phyloP scores from a whole-genome alignment of 2,888 invertebrate genomes.

The Steinernema hermaphroditum region DNA sequence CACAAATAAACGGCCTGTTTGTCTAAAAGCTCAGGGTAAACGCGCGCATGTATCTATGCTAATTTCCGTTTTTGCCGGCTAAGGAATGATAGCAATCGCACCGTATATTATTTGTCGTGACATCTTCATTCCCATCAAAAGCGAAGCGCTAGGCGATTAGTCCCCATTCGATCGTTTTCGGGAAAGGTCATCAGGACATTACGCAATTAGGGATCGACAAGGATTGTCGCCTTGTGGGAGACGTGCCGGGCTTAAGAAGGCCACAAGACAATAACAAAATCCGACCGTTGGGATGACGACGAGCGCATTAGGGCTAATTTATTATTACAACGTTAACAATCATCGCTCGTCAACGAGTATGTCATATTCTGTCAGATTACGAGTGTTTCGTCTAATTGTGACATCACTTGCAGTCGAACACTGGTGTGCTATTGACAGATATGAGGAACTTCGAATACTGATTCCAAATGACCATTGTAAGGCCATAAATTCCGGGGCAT shows the following conservation, averaged over 20 bases:
- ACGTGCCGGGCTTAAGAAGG: neutral
- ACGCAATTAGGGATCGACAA: slow-evolving; percentile 25
- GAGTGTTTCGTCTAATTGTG: neutral
- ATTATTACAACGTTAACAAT: slow-evolving; percentile 23
- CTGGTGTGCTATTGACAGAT: neutral
- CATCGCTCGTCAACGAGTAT: slow-evolving; percentile 16
- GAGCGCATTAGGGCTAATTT: slow-evolving; percentile 11
- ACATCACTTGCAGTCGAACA: neutral
- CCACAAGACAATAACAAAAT: slow-evolving; percentile 26
- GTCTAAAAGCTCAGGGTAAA: neutral
- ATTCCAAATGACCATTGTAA: neutral
- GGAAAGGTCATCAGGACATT: slow-evolving; percentile 30
- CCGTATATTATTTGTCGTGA: slow-evolving; percentile 15
- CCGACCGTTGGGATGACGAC: neutral
- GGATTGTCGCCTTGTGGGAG: slow-evolving; percentile 24
- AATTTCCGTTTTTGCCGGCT: slow-evolving; percentile 2
- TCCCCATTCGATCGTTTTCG: slow-evolving; percentile 26
- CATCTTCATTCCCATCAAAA: slow-evolving; percentile 25
- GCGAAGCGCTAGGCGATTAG: slow-evolving; percentile 25
- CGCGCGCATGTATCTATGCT: neutral
- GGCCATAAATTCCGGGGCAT: slow-evolving; percentile 4
- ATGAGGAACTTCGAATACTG: neutral
- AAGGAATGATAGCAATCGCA: slow-evolving; percentile 16
- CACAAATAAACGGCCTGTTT: slow-evolving; percentile 13
- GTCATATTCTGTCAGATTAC: slow-evolving; percentile 12